Base-by-base conservation (phyloP, 2,888 invertebrate species). In the Urechis unicinctus region DNA sequence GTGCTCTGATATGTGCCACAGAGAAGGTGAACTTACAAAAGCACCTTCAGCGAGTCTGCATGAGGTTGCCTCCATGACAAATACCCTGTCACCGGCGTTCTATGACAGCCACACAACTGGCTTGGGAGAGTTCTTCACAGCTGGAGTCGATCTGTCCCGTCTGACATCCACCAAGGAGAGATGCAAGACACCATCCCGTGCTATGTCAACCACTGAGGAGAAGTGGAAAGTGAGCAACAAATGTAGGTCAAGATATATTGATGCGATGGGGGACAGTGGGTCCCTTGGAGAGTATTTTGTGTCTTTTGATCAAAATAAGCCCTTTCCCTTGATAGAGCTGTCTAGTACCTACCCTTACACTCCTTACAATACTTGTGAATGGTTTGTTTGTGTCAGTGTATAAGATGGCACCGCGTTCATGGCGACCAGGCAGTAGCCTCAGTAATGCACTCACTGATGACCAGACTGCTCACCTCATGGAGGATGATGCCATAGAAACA, bases 361-460 rank as follows among this genome's bases (percentile, higher is more conserved):
- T n/a, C n/a, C n/a, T n/a, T 36, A 36, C 9, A 36, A 36, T 36
- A 17, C 36, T 17, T 36, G 36, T 36, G 36, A 36, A 36, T 36
- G 17, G n/a, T n/a, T n/a, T n/a, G n/a, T n/a, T n/a, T 48, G 26
- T 50, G 1, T 5, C 61, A 75, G 75, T 75, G 56, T 75, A 75
- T 54, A 66, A 68, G 49, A 72, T 75, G 71, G 68, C 71, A 0
- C 73, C 74, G 6, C 57, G 70, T 26, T 72, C 73, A 3, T 75
- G 75, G 75, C 61, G 67, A 42, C 75, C 74, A 29, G 71, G 70
- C 51, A 69, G 63, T 60, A 75, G 75, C 63, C 56, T 71, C n/a
- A n/a, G n/a, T n/a, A n/a, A n/a, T n/a, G n/a, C n/a, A n/a, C n/a
- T n/a, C n/a, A n/a, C n/a, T n/a, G n/a, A n/a, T n/a, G n/a, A n/a